These are phyloP conservation scores for Thelaira solivaga DNA, from an alignment of 2,888 invertebrate genomes.

Conservation along the genomic window DNA sequence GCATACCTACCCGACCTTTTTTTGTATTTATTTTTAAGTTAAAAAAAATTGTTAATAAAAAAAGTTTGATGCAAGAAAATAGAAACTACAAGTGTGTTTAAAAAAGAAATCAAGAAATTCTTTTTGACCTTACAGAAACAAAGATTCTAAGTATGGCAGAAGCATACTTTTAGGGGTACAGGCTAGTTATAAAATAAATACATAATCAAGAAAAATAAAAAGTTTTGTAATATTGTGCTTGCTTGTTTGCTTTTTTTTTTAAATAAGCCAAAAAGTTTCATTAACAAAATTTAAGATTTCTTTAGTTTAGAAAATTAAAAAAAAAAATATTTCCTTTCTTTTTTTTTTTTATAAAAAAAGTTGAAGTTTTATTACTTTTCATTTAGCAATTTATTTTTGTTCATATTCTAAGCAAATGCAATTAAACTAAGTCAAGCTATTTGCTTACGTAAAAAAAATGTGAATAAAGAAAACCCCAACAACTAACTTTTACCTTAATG, in stretches of 20 bases:
- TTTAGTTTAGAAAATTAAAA: neutral
- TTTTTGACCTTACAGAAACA: neutral
- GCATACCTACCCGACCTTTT: slow-evolving; percentile 38
- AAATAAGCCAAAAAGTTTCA: too few relatives aligned
- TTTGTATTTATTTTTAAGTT: neutral
- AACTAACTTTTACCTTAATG: slow-evolving; percentile 52
- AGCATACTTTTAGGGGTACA: slow-evolving; percentile 47
- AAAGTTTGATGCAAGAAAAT: slow-evolving; percentile 21
- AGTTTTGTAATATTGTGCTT: neutral
- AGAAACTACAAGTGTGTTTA: neutral
- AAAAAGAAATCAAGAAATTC: neutral
- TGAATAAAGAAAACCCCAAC: neutral
- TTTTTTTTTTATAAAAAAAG: neutral
- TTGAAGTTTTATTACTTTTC: neutral
- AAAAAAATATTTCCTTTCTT: too few relatives aligned
- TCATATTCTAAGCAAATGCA: slow-evolving; percentile 13
- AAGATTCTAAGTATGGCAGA: neutral
- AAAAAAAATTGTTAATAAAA: slow-evolving; percentile 26
- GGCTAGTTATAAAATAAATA: neutral
- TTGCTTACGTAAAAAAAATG: slow-evolving; percentile 7
- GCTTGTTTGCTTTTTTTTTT: neutral
- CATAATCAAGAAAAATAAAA: neutral
- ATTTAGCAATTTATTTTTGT: neutral
- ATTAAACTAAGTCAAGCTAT: slow-evolving; percentile 56
- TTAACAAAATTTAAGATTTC: neutral